Percentiles rank a stretch among this genome's conserved stretches.
Evolutionary conservation across 2,797 vertebrate genomes (phyloP).

Genomic region (Anableps anableps): DNA sequence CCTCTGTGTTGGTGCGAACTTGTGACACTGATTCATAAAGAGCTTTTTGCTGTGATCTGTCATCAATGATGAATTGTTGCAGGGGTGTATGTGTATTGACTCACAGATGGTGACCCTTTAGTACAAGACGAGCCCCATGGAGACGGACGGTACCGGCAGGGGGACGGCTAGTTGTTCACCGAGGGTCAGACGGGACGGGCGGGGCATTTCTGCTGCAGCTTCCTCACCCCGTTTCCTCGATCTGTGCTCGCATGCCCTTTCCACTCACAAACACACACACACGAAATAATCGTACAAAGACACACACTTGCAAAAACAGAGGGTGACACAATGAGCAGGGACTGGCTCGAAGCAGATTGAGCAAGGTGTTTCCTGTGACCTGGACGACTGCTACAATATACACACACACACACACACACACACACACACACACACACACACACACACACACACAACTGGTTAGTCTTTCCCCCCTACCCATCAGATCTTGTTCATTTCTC

Average conservation of each 20-base stretch:
- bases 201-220: slow-evolving; percentile 52
- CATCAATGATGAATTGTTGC: slow-evolving; percentile 40
- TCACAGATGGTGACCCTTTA: slow-evolving; percentile 59
- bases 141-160: slow-evolving; percentile 13
- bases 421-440: neutral
- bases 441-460: slow-evolving; percentile 10
- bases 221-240: slow-evolving; percentile 64
- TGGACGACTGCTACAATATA: slow-evolving; percentile 55
- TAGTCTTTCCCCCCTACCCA: slow-evolving; percentile 6
- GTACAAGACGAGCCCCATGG: slow-evolving; percentile 9
- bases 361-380: slow-evolving; percentile 83
- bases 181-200: slow-evolving; percentile 46
- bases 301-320: neutral
- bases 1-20: slow-evolving; percentile 6
- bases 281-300: neutral
- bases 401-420: neutral
- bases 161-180: slow-evolving; percentile 34
- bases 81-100: slow-evolving; percentile 3
- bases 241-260: neutral
- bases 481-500: slow-evolving; percentile 3
- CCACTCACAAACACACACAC: slow-evolving; percentile 4
- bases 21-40: slow-evolving; percentile 44
- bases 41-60: slow-evolving; percentile 9
- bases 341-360: slow-evolving; percentile 49
- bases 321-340: slow-evolving; percentile 64